Evolutionary conservation across 2,113 vertebrate species (phyloP), one percentile per base, ranked within the genome.

Genomic region (Nettapus auritus): DNA sequence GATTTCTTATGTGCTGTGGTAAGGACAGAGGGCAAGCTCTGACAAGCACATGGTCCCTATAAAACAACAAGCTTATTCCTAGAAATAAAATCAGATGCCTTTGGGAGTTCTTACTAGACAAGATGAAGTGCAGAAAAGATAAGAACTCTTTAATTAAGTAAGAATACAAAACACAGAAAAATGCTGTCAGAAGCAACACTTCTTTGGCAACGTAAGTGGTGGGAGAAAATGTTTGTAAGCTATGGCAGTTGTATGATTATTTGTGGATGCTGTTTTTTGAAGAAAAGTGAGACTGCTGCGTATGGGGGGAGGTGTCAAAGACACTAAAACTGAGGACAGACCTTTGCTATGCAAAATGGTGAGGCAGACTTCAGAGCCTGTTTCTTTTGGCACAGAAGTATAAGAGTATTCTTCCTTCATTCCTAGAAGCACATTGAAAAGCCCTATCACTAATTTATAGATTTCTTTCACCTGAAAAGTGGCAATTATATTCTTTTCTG

Each of bases 61-160:
- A 84, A 95, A 44, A 38, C 31, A 82, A 8, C 19, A 7, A 2
- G 3, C 13, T 92, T 50, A 69, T 89, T 92, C 94, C 92, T 96
- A 94, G 96, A 96, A 95, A 80, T 57, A 53, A 94, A 92, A 63
- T 8, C 5, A 5, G 55, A 69, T 87, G 36, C 31, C 68, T 89
- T 66, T 1, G 57, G 74, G 70, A 64, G 36, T 1, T 4, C 31
- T 44, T 50, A n/a, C 62, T 79, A 62, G 78, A 40, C 70, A 74
- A 88, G 79, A 74, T 19, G 56, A 86, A 95, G 56, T 28, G 48
- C 36, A 76, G 56, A 57, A 69, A 50, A 92, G 86, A 92, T 90
- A 95, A 82, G 62, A 85, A 12, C 21, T 6, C 66, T 44, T 57
- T 86, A 89, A 97, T 94, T 85, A 56, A 42, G 92, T 87, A 70